Evolutionary conservation across 2,113 vertebrate species (phyloP), one percentile per base, ranked within the genome.

Genomic region (Corynorhinus townsendii): DNA sequence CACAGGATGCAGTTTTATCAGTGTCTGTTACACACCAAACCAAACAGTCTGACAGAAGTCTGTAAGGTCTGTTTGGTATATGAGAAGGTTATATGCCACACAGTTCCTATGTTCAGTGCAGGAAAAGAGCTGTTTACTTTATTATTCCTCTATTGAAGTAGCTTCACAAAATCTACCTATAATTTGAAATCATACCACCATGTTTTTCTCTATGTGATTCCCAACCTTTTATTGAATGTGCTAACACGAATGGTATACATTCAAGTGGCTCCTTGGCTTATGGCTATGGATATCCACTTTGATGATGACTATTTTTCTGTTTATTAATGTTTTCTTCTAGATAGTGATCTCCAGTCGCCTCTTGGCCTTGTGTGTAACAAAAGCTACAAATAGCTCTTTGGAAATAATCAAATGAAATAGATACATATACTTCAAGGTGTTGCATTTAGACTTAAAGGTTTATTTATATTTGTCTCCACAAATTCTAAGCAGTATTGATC

Each of bases 401-500:
- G 64, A 84, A 90, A 52, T 16, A 90, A 89, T 94, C 92, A 97
- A 94, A 85, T 93, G 45, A 84, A 95, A 96, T 84, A 79, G 87
- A 59, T 95, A 91, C 22, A 96, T 96, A 49, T 95, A 76, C 73
- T 96, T 97, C 95, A 72, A 96, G 89, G 11, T 19, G 19, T 93
- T 98, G 97, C 97, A 94, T 97, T 97, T 97, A 96, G 93, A 97
- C 95, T 92, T 96, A 95, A 73, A 91, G 90, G 72, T 47, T 97
- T 97, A 91, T 96, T 95, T 96, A 94, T 97, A 97, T 92, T 96
- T 96, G 66, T 97, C 81, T 96, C 91, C 90, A 90, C 86, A 97
- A 96, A 97, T 95, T 97, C 76, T 96, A 96, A 97, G 89, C n/a
- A 28, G 52, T 97, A 98, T 97, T 95, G 97, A 97, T 98, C 97